Base-by-base conservation (phyloP, 2,797 vertebrate species). In the Acanthopagrus latus region DNA sequence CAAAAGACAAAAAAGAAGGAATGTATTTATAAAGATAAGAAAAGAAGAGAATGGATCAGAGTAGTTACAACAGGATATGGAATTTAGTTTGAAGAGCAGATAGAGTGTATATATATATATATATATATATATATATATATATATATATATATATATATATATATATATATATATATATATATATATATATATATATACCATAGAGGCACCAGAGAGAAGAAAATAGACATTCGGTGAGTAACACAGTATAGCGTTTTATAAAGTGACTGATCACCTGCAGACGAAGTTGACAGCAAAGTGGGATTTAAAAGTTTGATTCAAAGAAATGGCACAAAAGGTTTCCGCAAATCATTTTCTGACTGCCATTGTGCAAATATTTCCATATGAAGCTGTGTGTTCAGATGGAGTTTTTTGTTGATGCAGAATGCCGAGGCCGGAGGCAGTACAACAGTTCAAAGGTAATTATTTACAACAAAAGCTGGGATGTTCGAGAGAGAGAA, bases 301-400 rank as follows among this genome's bases (percentile, higher is more conserved):
- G 10, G 50, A 62, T 64, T 67, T 46, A 5, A 48, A 67, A 64
- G 41, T 72, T 48, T 57, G 17, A 69, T 67, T 54, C 29, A 0
- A 1, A 70, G 13, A 43, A 65, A 64, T 18, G 27, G 38, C 17
- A 62, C 13, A 38, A 14, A 21, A 18, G 3, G 0, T 18, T 46
- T 33, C 48, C 47, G 59, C 14, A 12, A 62, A 57, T 23, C 1
- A 55, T 69, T 59, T 59, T 9, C 20, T 23, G 17, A 52, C 17
- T 68, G 21, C 6, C 58, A 44, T 29, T 46, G n/a, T 74, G 38
- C 8, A 59, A 38, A 72, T 14, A 51, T 51, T 71, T 47, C 68
- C 25, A 59, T 29, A 67, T 9, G 17, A 64, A 57, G 52, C 20
- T 60, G 20, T 55, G 71, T 7, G 29, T 29, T 29, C 3, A 29